phyloP scores from a whole-genome alignment of 2,888 invertebrate genomes.

The Rhorus exstirpatorius region DNA sequence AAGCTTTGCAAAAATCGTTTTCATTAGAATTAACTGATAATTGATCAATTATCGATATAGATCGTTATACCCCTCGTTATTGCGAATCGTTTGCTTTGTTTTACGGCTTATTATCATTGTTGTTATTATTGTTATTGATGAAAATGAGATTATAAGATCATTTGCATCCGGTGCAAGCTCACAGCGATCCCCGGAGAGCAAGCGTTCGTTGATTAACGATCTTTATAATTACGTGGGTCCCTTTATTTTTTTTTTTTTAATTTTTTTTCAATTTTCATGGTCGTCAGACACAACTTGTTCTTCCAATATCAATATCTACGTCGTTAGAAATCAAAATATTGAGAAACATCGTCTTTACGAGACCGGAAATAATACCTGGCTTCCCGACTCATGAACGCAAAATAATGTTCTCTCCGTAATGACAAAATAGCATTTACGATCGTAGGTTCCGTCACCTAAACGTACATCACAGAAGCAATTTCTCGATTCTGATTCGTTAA shows the following conservation, averaged over 20 bases:
- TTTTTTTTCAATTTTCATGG: too few species aligned
- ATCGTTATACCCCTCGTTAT: conserved; percentile 17
- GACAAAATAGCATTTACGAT: neutral
- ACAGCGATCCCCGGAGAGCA: neutral
- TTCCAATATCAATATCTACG: too few species aligned
- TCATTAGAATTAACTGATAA: conserved; percentile 38
- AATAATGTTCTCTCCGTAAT: neutral
- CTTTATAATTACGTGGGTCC: too few species aligned
- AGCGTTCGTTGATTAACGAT: too few species aligned
- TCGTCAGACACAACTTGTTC: conserved; percentile 33
- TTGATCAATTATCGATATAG: conserved; percentile 36
- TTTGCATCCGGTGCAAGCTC: neutral
- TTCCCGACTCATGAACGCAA: neutral
- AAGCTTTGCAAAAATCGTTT: conserved; percentile 14
- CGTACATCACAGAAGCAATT: neutral
- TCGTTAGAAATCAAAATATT: neutral
- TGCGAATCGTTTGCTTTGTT: conserved; percentile 20
- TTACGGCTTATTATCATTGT: neutral
- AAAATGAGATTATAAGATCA: neutral
- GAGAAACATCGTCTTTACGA: neutral
- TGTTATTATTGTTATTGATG: neutral
- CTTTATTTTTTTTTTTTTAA: too few species aligned
- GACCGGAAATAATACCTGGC: neutral
- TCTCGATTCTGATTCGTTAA: neutral
- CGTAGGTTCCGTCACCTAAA: neutral